Evolutionary conservation across 2,888 invertebrate species (phyloP), one percentile per base, ranked within the genome.

Genomic region (Apamea crenata): DNA sequence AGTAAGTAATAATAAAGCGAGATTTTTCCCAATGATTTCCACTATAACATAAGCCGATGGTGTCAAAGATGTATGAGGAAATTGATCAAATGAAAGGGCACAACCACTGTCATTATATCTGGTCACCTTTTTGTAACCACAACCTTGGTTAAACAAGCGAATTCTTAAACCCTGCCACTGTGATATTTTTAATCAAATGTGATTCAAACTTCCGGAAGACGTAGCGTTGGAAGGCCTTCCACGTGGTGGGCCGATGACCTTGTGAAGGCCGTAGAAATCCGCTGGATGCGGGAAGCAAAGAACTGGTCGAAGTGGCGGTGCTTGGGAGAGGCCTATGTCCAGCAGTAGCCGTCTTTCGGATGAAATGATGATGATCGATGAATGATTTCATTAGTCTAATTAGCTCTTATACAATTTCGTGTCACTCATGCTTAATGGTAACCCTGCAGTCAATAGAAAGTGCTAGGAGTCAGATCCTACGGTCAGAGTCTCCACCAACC

Each of bases 401-500:
- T n/a, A 7, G 29, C 6, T 61, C 56, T 5, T 5, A n/a, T 2
- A n/a, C n/a, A 59, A n/a, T 29, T 16, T 61, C 29, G 6, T 61
- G 16, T 7, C 16, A 16, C 53, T n/a, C 21, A 16, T 16, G 16
- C 14, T 32, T 29, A n/a, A 6, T 65, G 32, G 18, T 61, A 68
- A 75, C 65, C 83, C 75, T 82, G 40, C 1, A 12, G 8, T 47
- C n/a, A 65, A 65, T 81, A 72, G 84, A 84, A 84, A 84, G 85
- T 81, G 56, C 44, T 67, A 63, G 68, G 47, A 75, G 59, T 50
- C 59, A 47, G 56, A 50, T 66, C 81, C 77, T 69, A 59, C 53
- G 61, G 56, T 56, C 70, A 70, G 70, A 32, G 74, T 25, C 66
- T 61, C 59, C 32, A 32, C 50, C 66, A 47, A n/a, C 44, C 74